Conservation (phyloP, 2,888 invertebrate species). For the Pherbina coryleti region DNA sequence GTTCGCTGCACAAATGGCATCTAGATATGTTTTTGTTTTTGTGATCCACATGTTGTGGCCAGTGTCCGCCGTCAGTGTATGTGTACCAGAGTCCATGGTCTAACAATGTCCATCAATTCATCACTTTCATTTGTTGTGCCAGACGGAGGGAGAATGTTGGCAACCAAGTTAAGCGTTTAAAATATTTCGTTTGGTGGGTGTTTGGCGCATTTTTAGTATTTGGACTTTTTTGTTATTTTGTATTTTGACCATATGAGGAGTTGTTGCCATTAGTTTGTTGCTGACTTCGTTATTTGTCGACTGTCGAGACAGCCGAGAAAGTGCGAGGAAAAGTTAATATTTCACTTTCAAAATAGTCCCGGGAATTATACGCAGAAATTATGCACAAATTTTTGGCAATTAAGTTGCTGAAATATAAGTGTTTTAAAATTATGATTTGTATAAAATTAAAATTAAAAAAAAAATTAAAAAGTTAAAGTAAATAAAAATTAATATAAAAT, state of each 20-base stretch:
- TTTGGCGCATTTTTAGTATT: constrained; percentile 23
- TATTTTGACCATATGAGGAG: background rate
- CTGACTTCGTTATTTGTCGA: no score
- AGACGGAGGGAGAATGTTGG: constrained; percentile 36
- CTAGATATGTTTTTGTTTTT: no score
- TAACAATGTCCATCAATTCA: constrained; percentile 38
- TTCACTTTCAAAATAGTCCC: background rate
- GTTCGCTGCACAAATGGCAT: background rate
- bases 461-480: no score
- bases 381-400: background rate
- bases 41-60: background rate
- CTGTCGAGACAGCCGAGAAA: background rate
- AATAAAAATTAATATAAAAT: no score
- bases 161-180: background rate
- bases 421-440: no score
- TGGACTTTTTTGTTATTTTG: background rate
- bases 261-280: background rate
- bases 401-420: no score
- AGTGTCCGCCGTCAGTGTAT: background rate
- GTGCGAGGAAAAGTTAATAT: constrained; percentile 1
- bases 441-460: no score
- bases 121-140: constrained; percentile 41
- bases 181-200: constrained; percentile 29
- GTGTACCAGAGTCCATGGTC: background rate
- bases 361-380: background rate